Percentiles rank a stretch among this genome's conserved stretches.
Conservation (phyloP, 2,113 vertebrate genomes). For the Mesoclemmys tuberculata region DNA sequence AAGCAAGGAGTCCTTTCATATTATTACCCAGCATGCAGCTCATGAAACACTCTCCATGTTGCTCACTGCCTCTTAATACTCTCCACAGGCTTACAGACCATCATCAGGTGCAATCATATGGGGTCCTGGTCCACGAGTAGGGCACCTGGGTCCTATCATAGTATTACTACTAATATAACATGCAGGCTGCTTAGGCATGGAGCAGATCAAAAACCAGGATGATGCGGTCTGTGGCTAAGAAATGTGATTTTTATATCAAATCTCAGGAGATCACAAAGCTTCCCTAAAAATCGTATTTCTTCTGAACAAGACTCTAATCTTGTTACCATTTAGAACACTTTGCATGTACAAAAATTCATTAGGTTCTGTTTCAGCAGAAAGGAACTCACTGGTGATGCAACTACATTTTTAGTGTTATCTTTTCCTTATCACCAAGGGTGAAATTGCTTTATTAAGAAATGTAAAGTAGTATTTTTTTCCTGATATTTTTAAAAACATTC, state of each 20-base stretch:
- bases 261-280: not conserved
- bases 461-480: slow-evolving; percentile 79
- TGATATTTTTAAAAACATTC: slow-evolving; percentile 80
- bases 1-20: not conserved
- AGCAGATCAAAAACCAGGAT: not conserved
- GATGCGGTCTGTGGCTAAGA: not conserved
- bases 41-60: not conserved
- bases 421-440: slow-evolving; percentile 26
- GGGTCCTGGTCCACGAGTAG: not conserved
- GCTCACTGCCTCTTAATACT: not conserved
- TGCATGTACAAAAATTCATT: not conserved
- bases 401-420: not conserved
- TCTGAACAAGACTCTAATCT: not conserved
- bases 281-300: not conserved
- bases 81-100: not conserved
- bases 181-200: not conserved
- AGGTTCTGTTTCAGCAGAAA: not conserved
- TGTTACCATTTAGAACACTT: not conserved
- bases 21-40: not conserved
- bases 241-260: not conserved
- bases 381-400: not conserved
- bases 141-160: not conserved
- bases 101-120: not conserved
- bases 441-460: slow-evolving; percentile 70
- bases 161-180: not conserved